Conservation (phyloP, 2,888 invertebrate species). For the Melanchra persicariae region DNA sequence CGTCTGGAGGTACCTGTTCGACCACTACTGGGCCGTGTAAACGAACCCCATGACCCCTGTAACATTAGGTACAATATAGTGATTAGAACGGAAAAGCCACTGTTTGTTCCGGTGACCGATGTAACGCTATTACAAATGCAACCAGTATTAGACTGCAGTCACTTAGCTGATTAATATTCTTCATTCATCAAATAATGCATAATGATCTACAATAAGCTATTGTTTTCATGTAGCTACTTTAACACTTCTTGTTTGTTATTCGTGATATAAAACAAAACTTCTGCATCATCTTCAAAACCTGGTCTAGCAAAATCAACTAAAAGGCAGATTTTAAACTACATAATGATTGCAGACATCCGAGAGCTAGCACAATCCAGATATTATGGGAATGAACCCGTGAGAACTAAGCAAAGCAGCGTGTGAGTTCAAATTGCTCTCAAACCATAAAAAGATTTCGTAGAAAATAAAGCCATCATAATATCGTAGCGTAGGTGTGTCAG, state of each 20-base stretch:
- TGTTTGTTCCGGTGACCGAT: constrained; percentile 41
- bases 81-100: constrained; percentile 51
- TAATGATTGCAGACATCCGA: constrained; percentile 32
- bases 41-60: constrained; percentile 78
- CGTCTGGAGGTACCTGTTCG: constrained; percentile 78
- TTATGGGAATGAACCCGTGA: constrained; percentile 62
- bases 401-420: constrained; percentile 58
- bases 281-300: not conserved
- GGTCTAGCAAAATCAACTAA: not conserved
- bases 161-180: constrained; percentile 39
- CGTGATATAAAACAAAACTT: constrained; percentile 1
- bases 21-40: constrained; percentile 72
- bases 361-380: constrained; percentile 61
- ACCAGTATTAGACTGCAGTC: constrained; percentile 13
- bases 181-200: constrained; percentile 39
- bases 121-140: constrained; percentile 19
- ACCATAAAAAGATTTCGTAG: constrained; percentile 38
- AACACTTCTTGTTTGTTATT: constrained; percentile 6
- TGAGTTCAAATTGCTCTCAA: constrained; percentile 38
- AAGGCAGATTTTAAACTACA: constrained; percentile 22
- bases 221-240: constrained; percentile 26
- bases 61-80: constrained; percentile 52
- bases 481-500: constrained; percentile 4
- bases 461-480: constrained; percentile 30
- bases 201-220: constrained; percentile 34